These are phyloP conservation scores for Xerus rutilus DNA, from an alignment of 2,797 vertebrate genomes.

Conservation along the genomic window DNA sequence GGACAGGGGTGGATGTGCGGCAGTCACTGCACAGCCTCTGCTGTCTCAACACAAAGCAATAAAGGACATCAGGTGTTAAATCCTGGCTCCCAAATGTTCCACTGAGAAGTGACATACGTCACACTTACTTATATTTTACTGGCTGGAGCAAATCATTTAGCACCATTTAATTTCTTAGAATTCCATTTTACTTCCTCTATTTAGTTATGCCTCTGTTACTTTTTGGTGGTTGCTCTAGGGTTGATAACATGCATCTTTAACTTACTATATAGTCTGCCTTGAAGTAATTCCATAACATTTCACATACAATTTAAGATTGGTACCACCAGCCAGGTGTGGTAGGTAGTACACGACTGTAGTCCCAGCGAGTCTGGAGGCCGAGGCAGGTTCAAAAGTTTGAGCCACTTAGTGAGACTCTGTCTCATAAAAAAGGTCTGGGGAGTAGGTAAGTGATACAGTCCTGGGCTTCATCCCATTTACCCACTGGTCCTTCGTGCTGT, in stretches of 20 bases:
- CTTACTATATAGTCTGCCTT: neutral
- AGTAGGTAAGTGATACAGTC: neutral
- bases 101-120: neutral
- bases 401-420: too few species aligned
- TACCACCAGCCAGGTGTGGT: neutral
- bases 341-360: too few species aligned
- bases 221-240: neutral
- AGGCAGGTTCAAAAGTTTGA: too few species aligned
- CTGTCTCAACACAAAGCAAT: neutral
- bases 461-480: neutral
- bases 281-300: neutral
- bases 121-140: neutral
- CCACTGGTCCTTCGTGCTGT: neutral
- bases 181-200: neutral
- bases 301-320: neutral
- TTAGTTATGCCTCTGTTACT: neutral
- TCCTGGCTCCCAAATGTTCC: neutral
- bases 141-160: neutral
- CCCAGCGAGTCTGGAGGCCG: too few species aligned
- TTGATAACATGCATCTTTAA: neutral
- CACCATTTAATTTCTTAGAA: neutral
- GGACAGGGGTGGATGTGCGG: neutral
- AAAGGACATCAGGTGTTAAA: neutral
- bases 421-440: neutral
- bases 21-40: too few species aligned